A percentile compares a stretch with the other conserved stretches of the same genome.
phyloP scores from a whole-genome alignment of 2,113 vertebrate genomes.

The Protobothrops mucrosquamatus region DNA sequence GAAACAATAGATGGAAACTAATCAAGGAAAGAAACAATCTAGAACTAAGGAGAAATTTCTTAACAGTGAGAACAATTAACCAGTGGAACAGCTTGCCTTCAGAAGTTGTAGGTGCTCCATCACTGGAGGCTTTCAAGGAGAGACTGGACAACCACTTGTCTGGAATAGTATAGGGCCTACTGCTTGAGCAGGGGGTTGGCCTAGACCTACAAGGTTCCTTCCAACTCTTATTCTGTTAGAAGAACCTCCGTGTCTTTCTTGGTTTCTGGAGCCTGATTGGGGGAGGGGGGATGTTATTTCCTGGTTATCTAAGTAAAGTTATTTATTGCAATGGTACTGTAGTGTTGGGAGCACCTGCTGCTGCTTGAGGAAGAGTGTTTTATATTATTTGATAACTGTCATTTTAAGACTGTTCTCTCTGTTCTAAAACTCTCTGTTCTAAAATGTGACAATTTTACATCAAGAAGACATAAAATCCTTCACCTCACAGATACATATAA shows the following conservation, averaged over 20 bases:
- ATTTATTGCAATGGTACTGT: background rate
- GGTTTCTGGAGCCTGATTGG: background rate
- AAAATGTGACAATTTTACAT: constrained; percentile 43
- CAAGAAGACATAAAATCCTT: constrained; percentile 42
- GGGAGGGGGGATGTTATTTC: background rate
- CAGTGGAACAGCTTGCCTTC: background rate
- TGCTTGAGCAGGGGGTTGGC: background rate
- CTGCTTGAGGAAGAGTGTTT: background rate
- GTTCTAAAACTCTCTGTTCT: background rate
- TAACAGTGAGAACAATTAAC: background rate
- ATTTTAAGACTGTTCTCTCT: background rate
- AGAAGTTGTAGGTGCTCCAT: background rate
- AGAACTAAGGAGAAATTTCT: background rate
- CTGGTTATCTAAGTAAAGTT: background rate
- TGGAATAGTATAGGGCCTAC: background rate
- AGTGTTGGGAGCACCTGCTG: background rate
- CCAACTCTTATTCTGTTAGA: background rate
- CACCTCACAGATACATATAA: constrained; percentile 5
- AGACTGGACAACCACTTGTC: background rate
- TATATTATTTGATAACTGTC: background rate
- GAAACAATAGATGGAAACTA: background rate
- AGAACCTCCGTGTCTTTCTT: background rate
- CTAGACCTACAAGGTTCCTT: background rate
- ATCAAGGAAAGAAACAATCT: background rate
- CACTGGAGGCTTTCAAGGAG: too few species aligned